Evolutionary conservation across 2,113 vertebrate species (phyloP), one percentile per base, ranked within the genome.

Genomic region (Daphoenositta chrysoptera): DNA sequence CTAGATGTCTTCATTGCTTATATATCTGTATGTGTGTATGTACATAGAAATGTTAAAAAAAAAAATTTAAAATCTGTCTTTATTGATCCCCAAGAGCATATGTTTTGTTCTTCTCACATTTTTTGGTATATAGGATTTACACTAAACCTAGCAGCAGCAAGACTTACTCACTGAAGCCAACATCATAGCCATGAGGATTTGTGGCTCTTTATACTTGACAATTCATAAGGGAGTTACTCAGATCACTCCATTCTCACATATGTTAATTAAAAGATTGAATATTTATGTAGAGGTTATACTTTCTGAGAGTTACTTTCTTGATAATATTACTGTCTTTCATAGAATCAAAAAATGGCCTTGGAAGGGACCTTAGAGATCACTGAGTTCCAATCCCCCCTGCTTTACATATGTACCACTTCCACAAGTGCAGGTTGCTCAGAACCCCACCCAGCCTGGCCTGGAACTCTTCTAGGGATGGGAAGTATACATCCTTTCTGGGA

Each of bases 301-400:
- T 72, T 40, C 54, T 71, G 54, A 42, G 61, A 83, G 28, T 37
- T 86, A 50, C 44, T 76, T 83, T 82, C 60, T 90, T n/a, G 89
- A 11, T 40, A n/a, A 70, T 19, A 37, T 40, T 47, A 39, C 13
- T 6, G 19, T 31, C 33, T 66, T 86, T 54, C 16, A 50, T 20
- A 23, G 35, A 48, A 37, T 48, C 26, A 37, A 35, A 28, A 35
- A 37, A 37, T 10, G 1, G 20, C 10, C 35, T 56, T 56, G 48
- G 18, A 56, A 63, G 40, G 13, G 21, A 50, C n/a, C 15, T 61
- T 42, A 47, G 31, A 42, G 12, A 24, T 23, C 8, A 24, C 0
- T 10, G 33, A 37, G 26, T 63, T 42, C 31, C 39, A 42, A 33
- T 9, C 2, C 9, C 4, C 8, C 8, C 12, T 37, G 31, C 26